phyloP scores from a whole-genome alignment of 2,888 invertebrate species.

The Drosophila crucigera region DNA sequence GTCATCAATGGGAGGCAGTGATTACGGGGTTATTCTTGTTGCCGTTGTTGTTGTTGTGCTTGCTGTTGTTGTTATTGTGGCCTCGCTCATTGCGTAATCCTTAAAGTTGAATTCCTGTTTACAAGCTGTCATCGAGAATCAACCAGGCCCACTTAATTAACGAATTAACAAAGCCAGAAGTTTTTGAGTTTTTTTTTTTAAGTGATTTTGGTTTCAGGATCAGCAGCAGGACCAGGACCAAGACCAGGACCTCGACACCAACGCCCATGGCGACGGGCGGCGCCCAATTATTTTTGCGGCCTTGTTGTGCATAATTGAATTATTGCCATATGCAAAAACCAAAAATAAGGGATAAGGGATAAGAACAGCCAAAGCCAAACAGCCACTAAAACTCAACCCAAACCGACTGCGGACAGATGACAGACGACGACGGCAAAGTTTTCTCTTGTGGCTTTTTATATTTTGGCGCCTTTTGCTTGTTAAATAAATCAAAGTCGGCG shows the following conservation, averaged over 20 bases:
- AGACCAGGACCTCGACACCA: slow-evolving; percentile 2
- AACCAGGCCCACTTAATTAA: slow-evolving; percentile 76
- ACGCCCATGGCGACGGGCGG: slow-evolving; percentile 33
- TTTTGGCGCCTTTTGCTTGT: slow-evolving; percentile 63
- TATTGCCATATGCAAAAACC: slow-evolving; percentile 79
- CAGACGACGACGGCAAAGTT: slow-evolving; percentile 65
- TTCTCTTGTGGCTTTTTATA: slow-evolving; percentile 54
- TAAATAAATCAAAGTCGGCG: slow-evolving; percentile 74
- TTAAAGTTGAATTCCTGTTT: slow-evolving; percentile 72
- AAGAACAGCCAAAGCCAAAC: slow-evolving; percentile 8
- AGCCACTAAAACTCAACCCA: slow-evolving; percentile 10
- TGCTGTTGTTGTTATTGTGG: slow-evolving; percentile 32
- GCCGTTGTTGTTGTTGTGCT: neutral
- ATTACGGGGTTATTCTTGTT: neutral
- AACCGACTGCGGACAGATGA: slow-evolving; percentile 28
- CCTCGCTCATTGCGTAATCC: slow-evolving; percentile 70
- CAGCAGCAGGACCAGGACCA: slow-evolving; percentile 2
- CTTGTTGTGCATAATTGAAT: slow-evolving; percentile 80
- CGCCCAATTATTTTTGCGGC: slow-evolving; percentile 73
- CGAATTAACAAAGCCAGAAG: slow-evolving; percentile 80
- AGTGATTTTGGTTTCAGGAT: slow-evolving; percentile 62
- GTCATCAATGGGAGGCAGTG: slow-evolving; percentile 66
- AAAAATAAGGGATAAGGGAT: slow-evolving; percentile 51
- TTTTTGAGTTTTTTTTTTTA: slow-evolving; percentile 65
- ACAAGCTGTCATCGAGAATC: slow-evolving; percentile 71